These are phyloP conservation scores for Rhincodon typus DNA, from an alignment of 2,797 vertebrate species.

Conservation along the genomic window DNA sequence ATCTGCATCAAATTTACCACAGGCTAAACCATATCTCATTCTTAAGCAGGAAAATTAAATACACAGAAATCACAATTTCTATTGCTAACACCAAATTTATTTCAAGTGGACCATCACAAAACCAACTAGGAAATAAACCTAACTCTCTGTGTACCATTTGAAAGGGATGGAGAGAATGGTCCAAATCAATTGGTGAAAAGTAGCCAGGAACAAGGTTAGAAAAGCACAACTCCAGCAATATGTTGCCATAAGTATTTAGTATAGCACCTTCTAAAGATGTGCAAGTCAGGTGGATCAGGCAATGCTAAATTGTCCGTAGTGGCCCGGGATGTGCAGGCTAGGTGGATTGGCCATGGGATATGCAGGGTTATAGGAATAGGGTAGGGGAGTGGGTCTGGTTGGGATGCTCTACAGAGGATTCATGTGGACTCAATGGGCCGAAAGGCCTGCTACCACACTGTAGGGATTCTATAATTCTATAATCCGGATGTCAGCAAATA, in stretches of 20 bases:
- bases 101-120: not conserved
- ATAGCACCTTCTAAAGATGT: not conserved
- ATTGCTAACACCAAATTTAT: not conserved
- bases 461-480: no score
- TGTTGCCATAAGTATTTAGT: not conserved
- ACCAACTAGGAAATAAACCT: not conserved
- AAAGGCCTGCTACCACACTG: no score
- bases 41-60: not conserved
- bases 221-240: not conserved
- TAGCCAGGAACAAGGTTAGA: not conserved
- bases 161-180: not conserved
- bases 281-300: no score
- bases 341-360: no score
- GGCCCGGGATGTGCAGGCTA: no score
- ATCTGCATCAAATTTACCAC: not conserved
- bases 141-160: not conserved
- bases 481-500: no score
- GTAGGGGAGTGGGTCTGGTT: no score
- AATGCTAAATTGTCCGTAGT: no score
- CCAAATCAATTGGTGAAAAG: not conserved
- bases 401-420: no score
- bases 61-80: not conserved
- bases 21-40: not conserved
- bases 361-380: no score
- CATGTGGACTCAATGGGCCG: no score